A percentile compares a stretch with the other conserved stretches of the same genome.
Evolutionary conservation across 2,113 vertebrate species (phyloP).

Genomic region (Scatophagus argus): DNA sequence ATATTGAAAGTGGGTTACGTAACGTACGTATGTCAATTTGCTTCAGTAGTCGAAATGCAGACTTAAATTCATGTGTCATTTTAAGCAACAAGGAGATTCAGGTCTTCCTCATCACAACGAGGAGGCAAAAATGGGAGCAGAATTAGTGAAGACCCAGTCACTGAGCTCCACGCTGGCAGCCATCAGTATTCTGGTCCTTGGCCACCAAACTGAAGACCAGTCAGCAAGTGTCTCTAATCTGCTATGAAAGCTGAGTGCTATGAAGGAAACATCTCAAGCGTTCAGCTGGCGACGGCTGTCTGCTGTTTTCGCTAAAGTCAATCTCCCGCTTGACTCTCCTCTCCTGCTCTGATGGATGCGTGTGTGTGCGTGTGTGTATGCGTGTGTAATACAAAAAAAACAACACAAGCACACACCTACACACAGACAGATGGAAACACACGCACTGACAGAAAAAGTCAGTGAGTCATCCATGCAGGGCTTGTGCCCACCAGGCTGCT

Average conservation of each 20-base stretch:
- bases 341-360: slow-evolving; percentile 51
- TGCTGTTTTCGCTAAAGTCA: slow-evolving; percentile 73
- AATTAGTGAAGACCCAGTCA: not conserved
- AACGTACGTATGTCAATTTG: not conserved
- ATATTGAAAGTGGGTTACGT: not conserved
- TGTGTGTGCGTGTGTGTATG: slow-evolving; percentile 9
- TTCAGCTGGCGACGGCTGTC: slow-evolving; percentile 58
- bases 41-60: not conserved
- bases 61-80: not conserved
- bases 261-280: slow-evolving; percentile 75
- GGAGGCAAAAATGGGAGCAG: not conserved
- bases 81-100: not conserved
- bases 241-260: slow-evolving; percentile 62
- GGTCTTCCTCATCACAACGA: not conserved
- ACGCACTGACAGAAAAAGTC: slow-evolving; percentile 22
- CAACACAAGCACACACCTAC: slow-evolving; percentile 33
- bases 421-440: slow-evolving; percentile 46
- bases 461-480: slow-evolving; percentile 49
- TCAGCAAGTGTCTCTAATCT: slow-evolving; percentile 71
- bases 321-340: slow-evolving; percentile 73
- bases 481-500: slow-evolving; percentile 43
- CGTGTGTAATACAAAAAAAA: slow-evolving; percentile 8
- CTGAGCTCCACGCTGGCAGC: not conserved
- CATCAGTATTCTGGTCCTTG: slow-evolving; percentile 63
- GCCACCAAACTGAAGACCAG: slow-evolving; percentile 61